These are phyloP conservation scores for Vesta saturnalis DNA, from an alignment of 2,888 invertebrate species.

Conservation along the genomic window DNA sequence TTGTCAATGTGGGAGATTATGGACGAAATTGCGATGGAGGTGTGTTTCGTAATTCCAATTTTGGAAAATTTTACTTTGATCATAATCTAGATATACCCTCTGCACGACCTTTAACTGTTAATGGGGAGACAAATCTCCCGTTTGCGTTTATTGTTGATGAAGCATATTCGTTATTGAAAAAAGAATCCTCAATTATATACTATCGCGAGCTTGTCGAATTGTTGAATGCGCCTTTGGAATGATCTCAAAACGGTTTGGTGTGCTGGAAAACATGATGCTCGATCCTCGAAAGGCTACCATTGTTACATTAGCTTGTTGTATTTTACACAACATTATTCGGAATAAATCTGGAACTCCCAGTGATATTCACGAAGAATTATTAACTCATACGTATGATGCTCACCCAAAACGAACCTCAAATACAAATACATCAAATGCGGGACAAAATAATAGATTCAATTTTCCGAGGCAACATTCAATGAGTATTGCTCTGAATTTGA, in stretches of 20 bases:
- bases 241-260: slow-evolving; percentile 22
- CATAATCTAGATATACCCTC: neutral
- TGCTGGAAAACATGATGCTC: slow-evolving; percentile 19
- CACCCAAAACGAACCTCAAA: neutral
- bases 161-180: slow-evolving; percentile 14
- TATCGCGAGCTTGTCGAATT: slow-evolving; percentile 33
- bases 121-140: neutral
- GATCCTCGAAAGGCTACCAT: neutral
- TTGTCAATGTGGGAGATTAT: neutral
- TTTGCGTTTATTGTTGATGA: neutral
- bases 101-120: neutral
- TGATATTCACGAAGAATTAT: slow-evolving; percentile 8
- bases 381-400: neutral
- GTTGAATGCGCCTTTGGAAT: slow-evolving; percentile 34
- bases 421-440: neutral
- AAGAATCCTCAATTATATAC: slow-evolving; percentile 35
- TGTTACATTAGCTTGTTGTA: slow-evolving; percentile 15
- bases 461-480: too few relatives aligned
- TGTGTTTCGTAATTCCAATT: neutral
- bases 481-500: too few relatives aligned
- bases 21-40: neutral
- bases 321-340: slow-evolving; percentile 16
- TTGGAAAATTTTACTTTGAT: slow-evolving; percentile 8
- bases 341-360: neutral
- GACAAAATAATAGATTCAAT: neutral